Conservation (phyloP, 2,797 vertebrate species). For the Thripadectes ignobilis region DNA sequence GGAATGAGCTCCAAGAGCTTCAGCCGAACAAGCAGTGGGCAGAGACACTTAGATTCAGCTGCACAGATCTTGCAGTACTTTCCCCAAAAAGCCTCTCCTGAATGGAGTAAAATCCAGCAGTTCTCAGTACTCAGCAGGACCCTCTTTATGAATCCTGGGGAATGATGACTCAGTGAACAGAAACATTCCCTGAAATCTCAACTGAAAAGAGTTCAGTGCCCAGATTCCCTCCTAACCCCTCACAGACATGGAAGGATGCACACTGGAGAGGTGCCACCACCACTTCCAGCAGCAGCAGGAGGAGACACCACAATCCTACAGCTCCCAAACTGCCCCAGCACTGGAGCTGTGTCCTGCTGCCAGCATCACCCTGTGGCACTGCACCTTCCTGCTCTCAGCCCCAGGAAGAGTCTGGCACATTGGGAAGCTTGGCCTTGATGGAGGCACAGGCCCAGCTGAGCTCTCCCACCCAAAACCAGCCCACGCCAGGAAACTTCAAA, state of each 20-base stretch:
- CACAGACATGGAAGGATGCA: not conserved
- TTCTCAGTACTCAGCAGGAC: not conserved
- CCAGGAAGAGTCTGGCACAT: not conserved
- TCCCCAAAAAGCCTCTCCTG: not conserved
- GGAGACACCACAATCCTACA: not conserved
- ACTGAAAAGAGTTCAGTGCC: not conserved
- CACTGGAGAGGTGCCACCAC: not conserved
- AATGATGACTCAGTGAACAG: not conserved
- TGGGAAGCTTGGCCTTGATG: rapidly evolving
- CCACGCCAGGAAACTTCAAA: not conserved
- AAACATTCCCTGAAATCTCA: not conserved
- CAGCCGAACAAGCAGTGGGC: not conserved
- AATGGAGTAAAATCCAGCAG: rapidly evolving
- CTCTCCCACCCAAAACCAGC: not conserved
- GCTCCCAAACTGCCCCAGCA: not conserved
- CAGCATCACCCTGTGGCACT: not conserved
- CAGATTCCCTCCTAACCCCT: not conserved
- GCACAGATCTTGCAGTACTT: not conserved
- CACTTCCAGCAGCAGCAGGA: not conserved
- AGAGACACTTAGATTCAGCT: not conserved
- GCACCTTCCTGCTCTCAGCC: not conserved
- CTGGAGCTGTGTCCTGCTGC: rapidly evolving
- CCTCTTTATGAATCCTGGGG: not conserved
- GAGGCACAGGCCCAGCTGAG: not conserved
- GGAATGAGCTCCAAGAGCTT: not conserved